Base-by-base conservation (phyloP, 2,797 vertebrate genomes). In the Propithecus deckenii region DNA sequence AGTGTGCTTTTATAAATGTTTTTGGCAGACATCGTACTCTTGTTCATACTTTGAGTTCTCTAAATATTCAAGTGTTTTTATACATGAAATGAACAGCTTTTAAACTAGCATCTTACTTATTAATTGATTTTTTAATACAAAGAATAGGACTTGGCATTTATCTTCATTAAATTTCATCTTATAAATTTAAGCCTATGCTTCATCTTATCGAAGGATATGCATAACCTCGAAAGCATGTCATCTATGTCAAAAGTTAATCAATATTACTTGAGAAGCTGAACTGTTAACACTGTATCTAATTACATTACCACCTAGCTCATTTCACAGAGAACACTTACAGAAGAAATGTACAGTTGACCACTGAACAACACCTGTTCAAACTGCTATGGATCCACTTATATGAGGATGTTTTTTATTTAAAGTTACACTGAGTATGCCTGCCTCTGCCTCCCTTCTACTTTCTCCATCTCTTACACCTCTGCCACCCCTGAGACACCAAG, bases 61-160 rank as follows among this genome's bases (percentile, higher is more conserved):
- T 74, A 76, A 59, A 95, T 78, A 52, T 72, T 90, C 41, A 80
- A 86, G 80, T 86, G 25, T 10, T 86, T 89, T 93, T 76, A 87
- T 65, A 87, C 6, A 86, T 41, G 28, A 75, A 90, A 86, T 41
- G 28, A 75, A 90, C 25, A 76, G n/a, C 15, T 78, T 95, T 65
- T 84, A 76, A 63, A 63, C 71, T 63, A 88, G 63, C 61, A 72
- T 72, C n/a, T 88, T 84, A 84, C 11, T 69, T 41, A 35, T 15
- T 78, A 71, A 86, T 1, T 83, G 43, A 90, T 63, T 81, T 90
- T 69, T 43, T 95, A 43, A 76, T 71, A 81, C 25, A 65, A 86
- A 94, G 38, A 79, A 79, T 2, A 89, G 67, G 23, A 81, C 38
- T 61, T 86, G 52, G 46, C 12, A 91, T 79, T 74, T 95, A 91